Evolutionary conservation across 1,140 invertebrate species (phyloP).

Genomic region (Drosophila jambulina): DNA sequence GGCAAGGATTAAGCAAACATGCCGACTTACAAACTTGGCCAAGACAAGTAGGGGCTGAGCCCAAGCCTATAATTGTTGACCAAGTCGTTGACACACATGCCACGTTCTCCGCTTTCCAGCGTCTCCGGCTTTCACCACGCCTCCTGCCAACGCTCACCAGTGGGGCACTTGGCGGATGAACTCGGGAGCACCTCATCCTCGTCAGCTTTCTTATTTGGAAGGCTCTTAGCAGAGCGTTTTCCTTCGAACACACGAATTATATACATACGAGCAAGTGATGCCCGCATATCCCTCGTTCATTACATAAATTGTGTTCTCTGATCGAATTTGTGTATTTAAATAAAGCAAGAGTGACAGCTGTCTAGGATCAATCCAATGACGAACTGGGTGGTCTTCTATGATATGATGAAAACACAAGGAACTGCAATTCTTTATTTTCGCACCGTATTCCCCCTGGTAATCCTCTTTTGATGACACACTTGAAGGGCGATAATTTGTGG

Average conservation of each 20-base stretch:
- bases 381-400: neutral
- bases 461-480: slow-evolving; percentile 24
- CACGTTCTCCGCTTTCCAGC: slow-evolving; percentile 27
- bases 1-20: slow-evolving; percentile 76
- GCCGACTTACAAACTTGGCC: slow-evolving; percentile 70
- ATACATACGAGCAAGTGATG: neutral
- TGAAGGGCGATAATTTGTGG: slow-evolving; percentile 54
- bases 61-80: slow-evolving; percentile 80
- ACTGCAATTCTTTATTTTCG: neutral
- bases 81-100: slow-evolving; percentile 80
- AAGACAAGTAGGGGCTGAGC: slow-evolving; percentile 37
- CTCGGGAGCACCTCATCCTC: neutral
- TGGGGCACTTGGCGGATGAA: slow-evolving; percentile 2
- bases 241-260: neutral
- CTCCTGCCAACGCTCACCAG: neutral
- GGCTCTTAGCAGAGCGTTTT: neutral
- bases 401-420: neutral
- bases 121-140: neutral
- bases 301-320: neutral
- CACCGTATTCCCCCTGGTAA: neutral
- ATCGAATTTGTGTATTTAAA: neutral
- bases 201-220: too few relatives aligned
- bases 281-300: neutral
- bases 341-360: neutral
- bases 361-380: neutral